Conservation (phyloP, 2,113 vertebrate genomes). For the Pelecanus crispus region DNA sequence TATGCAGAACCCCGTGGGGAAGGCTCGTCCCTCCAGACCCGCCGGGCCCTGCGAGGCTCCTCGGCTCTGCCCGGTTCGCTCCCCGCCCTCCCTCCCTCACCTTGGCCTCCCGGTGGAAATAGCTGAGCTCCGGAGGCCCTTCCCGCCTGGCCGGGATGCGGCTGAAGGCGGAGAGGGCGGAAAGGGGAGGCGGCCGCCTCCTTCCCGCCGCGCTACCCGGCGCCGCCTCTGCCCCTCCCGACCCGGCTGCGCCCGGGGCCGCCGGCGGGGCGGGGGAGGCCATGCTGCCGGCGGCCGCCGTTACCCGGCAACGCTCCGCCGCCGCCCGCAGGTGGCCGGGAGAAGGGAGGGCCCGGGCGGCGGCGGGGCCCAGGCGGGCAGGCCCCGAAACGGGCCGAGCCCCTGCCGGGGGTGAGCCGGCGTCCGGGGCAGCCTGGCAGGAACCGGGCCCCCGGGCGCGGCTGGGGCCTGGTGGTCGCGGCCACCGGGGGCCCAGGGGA, state of each 20-base stretch:
- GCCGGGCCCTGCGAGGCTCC: rapidly evolving
- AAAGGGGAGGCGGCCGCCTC: neutral
- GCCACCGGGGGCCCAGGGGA: rapidly evolving
- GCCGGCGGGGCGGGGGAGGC: neutral
- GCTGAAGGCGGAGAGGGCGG: slow-evolving; percentile 50
- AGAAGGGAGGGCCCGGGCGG: no score
- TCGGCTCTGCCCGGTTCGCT: rapidly evolving
- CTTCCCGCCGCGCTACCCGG: neutral
- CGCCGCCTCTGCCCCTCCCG: neutral
- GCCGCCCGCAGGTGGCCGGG: neutral
- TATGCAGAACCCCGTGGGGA: rapidly evolving
- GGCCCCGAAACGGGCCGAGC: no score
- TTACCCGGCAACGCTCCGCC: neutral
- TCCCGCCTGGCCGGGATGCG: slow-evolving; percentile 36
- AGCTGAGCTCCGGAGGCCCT: slow-evolving; percentile 63
- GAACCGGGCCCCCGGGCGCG: rapidly evolving
- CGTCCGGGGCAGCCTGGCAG: rapidly evolving
- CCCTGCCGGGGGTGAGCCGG: no score
- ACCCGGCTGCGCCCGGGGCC: rapidly evolving
- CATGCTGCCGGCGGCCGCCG: neutral
- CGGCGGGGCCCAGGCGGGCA: neutral
- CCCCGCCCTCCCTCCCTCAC: neutral
- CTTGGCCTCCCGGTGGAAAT: slow-evolving; percentile 31
- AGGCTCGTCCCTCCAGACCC: rapidly evolving
- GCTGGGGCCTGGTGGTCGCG: neutral